Evolutionary conservation across 2,888 invertebrate genomes (phyloP).

Genomic region (Nephrotoma appendiculata): DNA sequence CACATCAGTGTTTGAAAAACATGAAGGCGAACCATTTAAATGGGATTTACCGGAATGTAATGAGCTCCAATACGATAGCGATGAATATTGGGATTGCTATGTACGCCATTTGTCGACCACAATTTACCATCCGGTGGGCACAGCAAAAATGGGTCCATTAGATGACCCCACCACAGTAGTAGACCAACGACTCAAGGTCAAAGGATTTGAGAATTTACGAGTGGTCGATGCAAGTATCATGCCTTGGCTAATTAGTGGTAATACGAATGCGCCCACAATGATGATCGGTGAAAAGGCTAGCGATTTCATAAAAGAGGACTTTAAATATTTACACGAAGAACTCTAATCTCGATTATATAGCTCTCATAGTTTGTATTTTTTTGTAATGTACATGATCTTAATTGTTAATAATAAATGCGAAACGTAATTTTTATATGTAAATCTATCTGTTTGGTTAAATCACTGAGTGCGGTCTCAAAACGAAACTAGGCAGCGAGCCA

Average conservation of each 20-base stretch:
- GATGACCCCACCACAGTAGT: constrained; percentile 37
- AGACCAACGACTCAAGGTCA: constrained; percentile 39
- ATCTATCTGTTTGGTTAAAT: not conserved
- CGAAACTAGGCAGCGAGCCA: no score
- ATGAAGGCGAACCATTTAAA: constrained; percentile 36
- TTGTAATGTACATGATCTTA: not conserved
- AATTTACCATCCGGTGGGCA: constrained; percentile 58
- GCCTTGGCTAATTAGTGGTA: constrained; percentile 45
- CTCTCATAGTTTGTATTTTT: not conserved
- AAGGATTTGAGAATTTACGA: constrained; percentile 37
- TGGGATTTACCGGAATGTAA: constrained; percentile 69
- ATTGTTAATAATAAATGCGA: not conserved
- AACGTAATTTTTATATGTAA: not conserved
- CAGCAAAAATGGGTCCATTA: constrained; percentile 44
- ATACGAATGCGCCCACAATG: constrained; percentile 44
- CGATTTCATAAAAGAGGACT: constrained; percentile 43
- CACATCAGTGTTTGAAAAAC: constrained; percentile 29
- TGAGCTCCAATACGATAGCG: constrained; percentile 48
- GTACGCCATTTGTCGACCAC: constrained; percentile 64
- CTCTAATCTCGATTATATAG: not conserved
- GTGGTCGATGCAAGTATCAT: constrained; percentile 53
- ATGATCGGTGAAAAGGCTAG: constrained; percentile 54
- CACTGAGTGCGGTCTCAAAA: no score
- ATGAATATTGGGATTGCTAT: constrained; percentile 78
- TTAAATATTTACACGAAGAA: constrained; percentile 18